Percentiles rank a stretch among this genome's conserved stretches.
Conservation (phyloP, 1,140 invertebrate genomes). For the Ceratitis capitata region DNA sequence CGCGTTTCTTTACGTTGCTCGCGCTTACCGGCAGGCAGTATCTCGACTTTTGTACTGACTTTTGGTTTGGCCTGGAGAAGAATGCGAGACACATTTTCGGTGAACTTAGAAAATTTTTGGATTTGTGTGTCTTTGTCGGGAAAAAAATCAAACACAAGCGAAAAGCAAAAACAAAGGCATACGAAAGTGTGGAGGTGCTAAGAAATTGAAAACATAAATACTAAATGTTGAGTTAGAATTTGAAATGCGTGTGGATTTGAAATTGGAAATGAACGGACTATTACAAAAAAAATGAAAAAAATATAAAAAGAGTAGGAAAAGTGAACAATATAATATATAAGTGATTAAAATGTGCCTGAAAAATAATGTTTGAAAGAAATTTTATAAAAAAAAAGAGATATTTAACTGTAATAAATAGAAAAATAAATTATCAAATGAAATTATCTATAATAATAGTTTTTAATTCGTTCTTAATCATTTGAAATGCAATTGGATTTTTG, state of each 20-base stretch:
- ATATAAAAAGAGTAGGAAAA: background rate
- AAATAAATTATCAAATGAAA: background rate
- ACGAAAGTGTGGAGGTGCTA: constrained; percentile 21
- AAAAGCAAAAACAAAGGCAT: background rate
- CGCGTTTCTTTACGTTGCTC: constrained; percentile 29
- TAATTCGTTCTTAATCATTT: too few relatives aligned
- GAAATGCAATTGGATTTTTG: too few relatives aligned
- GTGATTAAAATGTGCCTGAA: background rate
- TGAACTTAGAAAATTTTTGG: constrained; percentile 34
- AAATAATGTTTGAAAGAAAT: too few relatives aligned
- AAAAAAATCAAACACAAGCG: background rate
- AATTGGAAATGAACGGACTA: background rate
- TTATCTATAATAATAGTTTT: too few relatives aligned
- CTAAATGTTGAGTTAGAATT: background rate
- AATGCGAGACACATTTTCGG: constrained; percentile 37
- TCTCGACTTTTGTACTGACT: constrained; percentile 32
- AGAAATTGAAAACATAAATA: constrained; percentile 17
- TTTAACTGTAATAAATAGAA: background rate
- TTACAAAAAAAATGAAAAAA: background rate
- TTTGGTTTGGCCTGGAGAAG: constrained; percentile 26
- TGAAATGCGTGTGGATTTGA: background rate
- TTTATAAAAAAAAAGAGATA: too few relatives aligned
- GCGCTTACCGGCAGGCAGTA: constrained; percentile 4
- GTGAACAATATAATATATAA: background rate
- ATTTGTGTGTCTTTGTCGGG: constrained; percentile 7